These are phyloP conservation scores for Colius striatus DNA, from an alignment of 2,113 vertebrate genomes.

Conservation along the genomic window DNA sequence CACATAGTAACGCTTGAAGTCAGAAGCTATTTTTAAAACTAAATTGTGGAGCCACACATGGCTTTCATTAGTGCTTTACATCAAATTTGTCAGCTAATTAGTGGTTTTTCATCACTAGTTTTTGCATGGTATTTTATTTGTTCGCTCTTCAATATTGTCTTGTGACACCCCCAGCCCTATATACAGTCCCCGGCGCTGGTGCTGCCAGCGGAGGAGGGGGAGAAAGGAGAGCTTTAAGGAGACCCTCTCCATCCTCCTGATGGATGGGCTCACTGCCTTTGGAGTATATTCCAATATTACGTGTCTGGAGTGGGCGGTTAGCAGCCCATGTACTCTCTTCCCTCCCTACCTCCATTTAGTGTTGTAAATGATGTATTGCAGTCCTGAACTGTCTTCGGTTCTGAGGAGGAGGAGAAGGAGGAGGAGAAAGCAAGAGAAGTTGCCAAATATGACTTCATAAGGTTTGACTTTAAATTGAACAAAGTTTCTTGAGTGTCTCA, in stretches of 20 bases:
- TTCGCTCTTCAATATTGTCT: slow-evolving; percentile 6
- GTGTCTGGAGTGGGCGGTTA: slow-evolving; percentile 61
- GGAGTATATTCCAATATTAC: slow-evolving; percentile 66
- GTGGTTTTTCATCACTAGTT: slow-evolving; percentile 60
- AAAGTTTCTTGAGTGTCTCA: slow-evolving; percentile 70
- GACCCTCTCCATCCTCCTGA: slow-evolving; percentile 37
- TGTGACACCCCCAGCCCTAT: neutral
- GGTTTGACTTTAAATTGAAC: slow-evolving; percentile 72
- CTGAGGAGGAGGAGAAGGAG: slow-evolving; percentile 33
- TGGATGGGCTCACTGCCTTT: slow-evolving; percentile 53
- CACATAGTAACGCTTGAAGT: slow-evolving; percentile 63
- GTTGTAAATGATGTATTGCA: slow-evolving; percentile 68
- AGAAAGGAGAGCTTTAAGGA: slow-evolving; percentile 9
- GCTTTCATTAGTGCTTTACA: slow-evolving; percentile 66
- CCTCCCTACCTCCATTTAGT: slow-evolving; percentile 31
- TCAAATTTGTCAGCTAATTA: slow-evolving; percentile 73
- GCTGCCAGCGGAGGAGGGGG: neutral
- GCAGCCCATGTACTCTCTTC: slow-evolving; percentile 27
- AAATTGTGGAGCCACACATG: slow-evolving; percentile 46
- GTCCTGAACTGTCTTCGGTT: slow-evolving; percentile 49
- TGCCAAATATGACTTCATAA: slow-evolving; percentile 79
- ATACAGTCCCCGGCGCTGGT: neutral
- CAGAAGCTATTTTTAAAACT: slow-evolving; percentile 66
- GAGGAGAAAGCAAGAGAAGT: slow-evolving; percentile 64
- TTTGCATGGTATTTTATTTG: slow-evolving; percentile 61